A percentile compares a stretch with the other conserved stretches of the same genome.
Evolutionary conservation across 1,140 invertebrate species (phyloP).

Genomic region (Drosophila ananassae): DNA sequence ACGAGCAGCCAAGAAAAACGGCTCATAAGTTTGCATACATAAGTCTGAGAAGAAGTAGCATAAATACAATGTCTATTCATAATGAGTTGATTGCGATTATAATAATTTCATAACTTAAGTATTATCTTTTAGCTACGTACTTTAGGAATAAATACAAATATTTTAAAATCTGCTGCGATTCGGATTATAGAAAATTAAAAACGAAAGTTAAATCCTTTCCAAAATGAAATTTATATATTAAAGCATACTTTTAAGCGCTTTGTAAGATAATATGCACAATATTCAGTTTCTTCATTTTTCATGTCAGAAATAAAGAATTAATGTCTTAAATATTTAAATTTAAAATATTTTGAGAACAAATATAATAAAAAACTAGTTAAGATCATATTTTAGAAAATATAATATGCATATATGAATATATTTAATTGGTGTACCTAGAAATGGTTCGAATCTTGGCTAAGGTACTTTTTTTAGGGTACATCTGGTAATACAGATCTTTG

Average conservation of each 20-base stretch:
- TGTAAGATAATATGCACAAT: background rate
- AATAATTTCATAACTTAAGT: too few species aligned
- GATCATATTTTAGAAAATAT: too few species aligned
- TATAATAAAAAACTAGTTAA: too few species aligned
- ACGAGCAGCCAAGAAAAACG: background rate
- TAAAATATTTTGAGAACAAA: too few species aligned
- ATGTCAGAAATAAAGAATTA: too few species aligned
- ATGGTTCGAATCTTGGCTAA: background rate
- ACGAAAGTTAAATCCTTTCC: background rate
- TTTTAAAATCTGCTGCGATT: too few species aligned
- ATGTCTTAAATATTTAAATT: too few species aligned
- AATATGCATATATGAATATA: background rate
- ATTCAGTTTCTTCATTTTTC: background rate
- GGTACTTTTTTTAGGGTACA: background rate
- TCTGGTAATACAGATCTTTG: background rate
- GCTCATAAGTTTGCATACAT: background rate
- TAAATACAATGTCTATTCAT: too few species aligned
- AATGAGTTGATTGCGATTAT: too few species aligned
- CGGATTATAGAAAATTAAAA: background rate
- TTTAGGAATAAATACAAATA: background rate
- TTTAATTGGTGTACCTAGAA: background rate
- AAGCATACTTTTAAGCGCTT: constrained; percentile 10
- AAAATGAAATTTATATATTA: background rate
- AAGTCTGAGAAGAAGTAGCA: background rate
- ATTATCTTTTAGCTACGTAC: background rate